Percentiles rank a stretch among this genome's conserved stretches.
Evolutionary conservation across 2,797 vertebrate species (phyloP).

Genomic region (Arrhamphus sclerolepis): DNA sequence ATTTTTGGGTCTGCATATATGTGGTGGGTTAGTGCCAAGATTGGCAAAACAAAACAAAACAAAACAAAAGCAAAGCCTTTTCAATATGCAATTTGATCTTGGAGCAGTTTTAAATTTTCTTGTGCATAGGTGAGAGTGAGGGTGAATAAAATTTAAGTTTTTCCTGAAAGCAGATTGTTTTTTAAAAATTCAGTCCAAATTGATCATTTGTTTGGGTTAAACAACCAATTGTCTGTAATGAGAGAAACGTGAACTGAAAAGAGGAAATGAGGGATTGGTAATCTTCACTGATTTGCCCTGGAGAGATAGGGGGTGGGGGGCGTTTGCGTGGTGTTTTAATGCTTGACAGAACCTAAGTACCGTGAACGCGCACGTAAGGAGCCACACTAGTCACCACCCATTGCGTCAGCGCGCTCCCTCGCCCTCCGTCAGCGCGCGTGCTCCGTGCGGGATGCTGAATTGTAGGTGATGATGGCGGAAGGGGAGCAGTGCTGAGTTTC

Average conservation of each 20-base stretch:
- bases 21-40: too few relatives aligned
- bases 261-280: constrained; percentile 15
- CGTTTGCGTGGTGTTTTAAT: constrained; percentile 38
- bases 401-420: constrained; percentile 77
- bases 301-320: neutral
- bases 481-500: constrained; percentile 82
- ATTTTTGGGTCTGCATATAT: too few relatives aligned
- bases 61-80: too few relatives aligned
- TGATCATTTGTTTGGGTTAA: neutral
- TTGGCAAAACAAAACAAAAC: too few relatives aligned
- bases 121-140: too few relatives aligned
- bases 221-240: constrained; percentile 1
- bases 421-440: constrained; percentile 77
- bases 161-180: too few relatives aligned
- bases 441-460: constrained; percentile 83
- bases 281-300: constrained; percentile 24
- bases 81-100: too few relatives aligned
- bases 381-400: constrained; percentile 65
- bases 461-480: constrained; percentile 88
- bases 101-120: too few relatives aligned
- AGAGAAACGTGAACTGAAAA: neutral
- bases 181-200: too few relatives aligned
- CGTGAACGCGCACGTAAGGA: constrained; percentile 71
- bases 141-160: too few relatives aligned
- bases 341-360: constrained; percentile 36